Conservation (phyloP, 2,113 vertebrate genomes). For the Romanogobio albipinnatus region DNA sequence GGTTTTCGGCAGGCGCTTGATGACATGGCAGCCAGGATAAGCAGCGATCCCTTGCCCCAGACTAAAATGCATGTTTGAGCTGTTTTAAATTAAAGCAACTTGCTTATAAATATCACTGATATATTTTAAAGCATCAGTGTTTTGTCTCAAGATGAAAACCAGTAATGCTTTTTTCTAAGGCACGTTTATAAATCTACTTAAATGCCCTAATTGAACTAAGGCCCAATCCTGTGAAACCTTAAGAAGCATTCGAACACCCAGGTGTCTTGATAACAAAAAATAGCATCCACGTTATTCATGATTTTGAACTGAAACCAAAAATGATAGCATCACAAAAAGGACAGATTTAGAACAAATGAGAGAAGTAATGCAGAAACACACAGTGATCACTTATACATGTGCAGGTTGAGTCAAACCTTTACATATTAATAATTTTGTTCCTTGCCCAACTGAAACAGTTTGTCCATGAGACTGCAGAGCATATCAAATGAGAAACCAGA, state of each 20-base stretch:
- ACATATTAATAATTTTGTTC: background rate
- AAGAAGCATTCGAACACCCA: background rate
- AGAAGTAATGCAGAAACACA: background rate
- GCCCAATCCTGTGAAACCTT: background rate
- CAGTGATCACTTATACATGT: background rate
- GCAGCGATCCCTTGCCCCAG: too few relatives aligned
- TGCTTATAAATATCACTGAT: too few relatives aligned
- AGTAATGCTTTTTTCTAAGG: too few relatives aligned
- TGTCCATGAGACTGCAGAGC: slow-evolving; percentile 1
- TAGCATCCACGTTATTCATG: background rate
- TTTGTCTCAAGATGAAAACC: too few relatives aligned
- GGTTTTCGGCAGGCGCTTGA: too few relatives aligned
- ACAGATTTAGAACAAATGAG: slow-evolving; percentile 19
- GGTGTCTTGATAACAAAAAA: background rate
- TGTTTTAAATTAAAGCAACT: too few relatives aligned
- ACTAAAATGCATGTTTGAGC: too few relatives aligned
- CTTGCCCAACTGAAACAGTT: background rate
- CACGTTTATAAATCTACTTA: too few relatives aligned
- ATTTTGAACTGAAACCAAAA: slow-evolving; percentile 1
- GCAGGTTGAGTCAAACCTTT: background rate
- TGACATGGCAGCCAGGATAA: too few relatives aligned
- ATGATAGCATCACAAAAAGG: background rate
- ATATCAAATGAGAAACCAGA: background rate
- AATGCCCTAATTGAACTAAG: too few relatives aligned
- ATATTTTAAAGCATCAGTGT: too few relatives aligned